A percentile compares a stretch with the other conserved stretches of the same genome.
phyloP scores from a whole-genome alignment of 2,888 invertebrate genomes.

The Metellina segmentata region DNA sequence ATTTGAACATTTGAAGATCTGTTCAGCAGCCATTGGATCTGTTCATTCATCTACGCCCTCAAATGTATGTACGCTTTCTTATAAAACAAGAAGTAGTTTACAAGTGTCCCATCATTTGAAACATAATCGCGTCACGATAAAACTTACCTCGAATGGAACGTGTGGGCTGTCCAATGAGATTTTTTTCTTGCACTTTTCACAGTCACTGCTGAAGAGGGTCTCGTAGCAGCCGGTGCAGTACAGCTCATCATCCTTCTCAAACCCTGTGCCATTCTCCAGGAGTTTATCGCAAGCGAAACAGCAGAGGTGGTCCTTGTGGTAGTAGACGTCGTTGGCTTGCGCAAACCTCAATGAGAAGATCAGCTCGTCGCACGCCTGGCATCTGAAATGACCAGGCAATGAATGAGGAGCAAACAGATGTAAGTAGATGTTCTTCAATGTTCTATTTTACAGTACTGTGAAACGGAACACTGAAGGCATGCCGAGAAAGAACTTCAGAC shows the following conservation, averaged over 20 bases:
- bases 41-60: too few species aligned
- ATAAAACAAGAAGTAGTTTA: too few species aligned
- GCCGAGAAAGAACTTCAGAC: too few species aligned
- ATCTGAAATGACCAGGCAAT: not conserved
- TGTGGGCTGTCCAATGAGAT: not conserved
- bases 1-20: too few species aligned
- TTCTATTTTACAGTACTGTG: too few species aligned
- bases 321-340: conserved; percentile 12
- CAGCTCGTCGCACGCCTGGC: conserved; percentile 55
- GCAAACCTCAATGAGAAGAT: conserved; percentile 28
- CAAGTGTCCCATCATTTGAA: not conserved
- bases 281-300: conserved; percentile 48
- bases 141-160: conserved; percentile 18
- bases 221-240: conserved; percentile 54
- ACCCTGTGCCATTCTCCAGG: conserved; percentile 33
- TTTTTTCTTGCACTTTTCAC: conserved; percentile 33
- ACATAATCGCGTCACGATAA: not conserved
- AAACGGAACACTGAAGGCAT: too few species aligned
- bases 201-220: conserved; percentile 17
- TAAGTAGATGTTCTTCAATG: too few species aligned
- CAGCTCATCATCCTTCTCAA: conserved; percentile 29
- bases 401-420: too few species aligned
- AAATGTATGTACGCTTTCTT: too few species aligned
- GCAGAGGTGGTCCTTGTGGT: conserved; percentile 47
- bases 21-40: too few species aligned